Conservation (phyloP, 2,797 vertebrate genomes). For the Trachurus trachurus region DNA sequence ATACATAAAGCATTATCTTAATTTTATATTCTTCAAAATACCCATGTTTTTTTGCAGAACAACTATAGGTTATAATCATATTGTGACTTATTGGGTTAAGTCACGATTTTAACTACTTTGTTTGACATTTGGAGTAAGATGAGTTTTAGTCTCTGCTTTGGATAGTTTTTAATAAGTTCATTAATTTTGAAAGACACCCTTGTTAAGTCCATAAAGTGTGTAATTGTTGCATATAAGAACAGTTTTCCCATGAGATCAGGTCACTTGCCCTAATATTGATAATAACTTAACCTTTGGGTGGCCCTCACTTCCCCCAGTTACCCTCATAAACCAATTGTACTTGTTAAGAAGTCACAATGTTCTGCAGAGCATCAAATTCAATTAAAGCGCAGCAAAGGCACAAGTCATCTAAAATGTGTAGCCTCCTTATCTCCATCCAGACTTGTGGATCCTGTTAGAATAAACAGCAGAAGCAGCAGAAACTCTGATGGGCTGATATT, state of each 20-base stretch:
- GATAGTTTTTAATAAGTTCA: not conserved
- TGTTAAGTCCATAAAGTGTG: not conserved
- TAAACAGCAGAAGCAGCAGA: constrained; percentile 63
- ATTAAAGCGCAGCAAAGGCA: constrained; percentile 76
- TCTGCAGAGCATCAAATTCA: constrained; percentile 74
- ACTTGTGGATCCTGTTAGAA: constrained; percentile 74
- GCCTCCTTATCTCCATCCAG: constrained; percentile 68
- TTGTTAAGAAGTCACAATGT: constrained; percentile 85
- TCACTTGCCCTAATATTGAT: constrained; percentile 49
- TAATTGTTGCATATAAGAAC: not conserved
- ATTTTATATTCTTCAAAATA: not conserved
- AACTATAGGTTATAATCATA: too few species aligned
- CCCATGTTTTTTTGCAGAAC: too few species aligned
- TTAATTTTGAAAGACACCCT: not conserved
- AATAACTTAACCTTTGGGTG: constrained; percentile 71
- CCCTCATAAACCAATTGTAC: constrained; percentile 79
- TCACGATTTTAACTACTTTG: not conserved
- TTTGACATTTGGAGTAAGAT: not conserved
- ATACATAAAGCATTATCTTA: not conserved
- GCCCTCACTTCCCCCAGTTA: constrained; percentile 67
- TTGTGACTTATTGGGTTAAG: not conserved
- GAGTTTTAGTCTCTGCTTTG: not conserved
- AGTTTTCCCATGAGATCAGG: constrained; percentile 53
- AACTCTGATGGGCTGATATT: constrained; percentile 54
- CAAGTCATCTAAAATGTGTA: constrained; percentile 78